Base-by-base conservation (phyloP, 2,888 invertebrate genomes). In the Pseudoips prasinana region DNA sequence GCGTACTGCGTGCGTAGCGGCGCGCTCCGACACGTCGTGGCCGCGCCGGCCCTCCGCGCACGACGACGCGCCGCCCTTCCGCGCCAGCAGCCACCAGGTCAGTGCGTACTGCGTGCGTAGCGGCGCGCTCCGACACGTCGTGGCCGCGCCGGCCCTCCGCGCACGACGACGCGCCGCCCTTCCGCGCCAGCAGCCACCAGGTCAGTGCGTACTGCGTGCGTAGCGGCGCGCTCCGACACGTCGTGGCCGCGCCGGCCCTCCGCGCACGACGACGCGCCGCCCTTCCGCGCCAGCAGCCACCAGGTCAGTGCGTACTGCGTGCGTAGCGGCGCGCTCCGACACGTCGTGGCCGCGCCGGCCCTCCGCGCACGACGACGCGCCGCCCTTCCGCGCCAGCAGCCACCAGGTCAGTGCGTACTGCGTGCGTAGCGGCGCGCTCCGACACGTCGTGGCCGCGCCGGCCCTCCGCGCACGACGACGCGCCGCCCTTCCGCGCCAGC, bases 21-120 rank as follows among this genome's bases (percentile, higher is more conserved):
- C 91, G 11, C 91, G 94, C 43, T 95, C 95, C 0, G 96, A 96
- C 71, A 90, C 90, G 1, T 94, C 94, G 48, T 92, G 93, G 52
- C 93, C 93, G 29, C 72, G 85, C 0, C 66, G 87, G 0, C 81
- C 83, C 3, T 84, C 84, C 20, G 65, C 76, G 3, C 83, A 75
- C n/a, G 82, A 82, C 2, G 83, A 82, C 8, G 45, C 47, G 29
- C 48, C 55, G 10, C 67, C 71, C 9, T 54, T 58, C 46, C 60
- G 63, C n/a, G 52, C 32, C 10, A 34, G 36, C 46, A 57, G n/a
- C n/a, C n/a, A 22, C 55, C 56, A 29, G 18, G 18, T 18, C 3
- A 18, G 6, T 18, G 6, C 6, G 3, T 18, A 92, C 64, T 91
- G 90, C 64, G 89, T 90, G 45, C 93, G 92, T 93, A 9, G 92